A percentile compares a stretch with the other conserved stretches of the same genome.
Evolutionary conservation across 2,888 invertebrate species (phyloP).

Genomic region (Cepaea hortensis): DNA sequence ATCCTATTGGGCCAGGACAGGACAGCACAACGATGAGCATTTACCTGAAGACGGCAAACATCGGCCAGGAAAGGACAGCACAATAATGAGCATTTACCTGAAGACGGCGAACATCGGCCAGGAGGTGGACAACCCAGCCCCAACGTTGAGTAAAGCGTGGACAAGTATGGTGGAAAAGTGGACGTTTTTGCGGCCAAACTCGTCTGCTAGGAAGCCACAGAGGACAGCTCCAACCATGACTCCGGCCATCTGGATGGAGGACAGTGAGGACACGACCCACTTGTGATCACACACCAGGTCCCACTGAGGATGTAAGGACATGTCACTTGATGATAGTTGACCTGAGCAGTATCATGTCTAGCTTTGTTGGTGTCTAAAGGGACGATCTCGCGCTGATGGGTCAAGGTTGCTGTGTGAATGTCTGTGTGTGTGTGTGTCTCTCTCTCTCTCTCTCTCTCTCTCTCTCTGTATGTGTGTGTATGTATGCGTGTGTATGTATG

Average conservation of each 20-base stretch:
- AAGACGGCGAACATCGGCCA: constrained; percentile 68
- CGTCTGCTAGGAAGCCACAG: constrained; percentile 71
- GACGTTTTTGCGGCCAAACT: constrained; percentile 67
- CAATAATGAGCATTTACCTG: background rate
- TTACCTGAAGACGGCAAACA: constrained; percentile 58
- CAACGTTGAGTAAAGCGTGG: constrained; percentile 56
- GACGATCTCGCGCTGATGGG: background rate
- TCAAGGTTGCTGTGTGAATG: background rate
- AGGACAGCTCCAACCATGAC: constrained; percentile 68
- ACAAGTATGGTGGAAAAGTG: constrained; percentile 64
- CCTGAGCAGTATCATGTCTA: background rate
- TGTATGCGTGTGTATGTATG: background rate
- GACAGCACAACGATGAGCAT: no score
- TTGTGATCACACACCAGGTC: constrained; percentile 66
- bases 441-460: no score
- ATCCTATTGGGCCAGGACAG: no score
- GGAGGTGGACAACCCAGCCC: constrained; percentile 65
- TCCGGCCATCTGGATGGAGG: constrained; percentile 72
- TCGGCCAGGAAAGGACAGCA: background rate
- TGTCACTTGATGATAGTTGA: background rate
- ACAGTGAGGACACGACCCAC: constrained; percentile 62
- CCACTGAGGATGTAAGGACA: constrained; percentile 60
- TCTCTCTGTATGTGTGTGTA: background rate
- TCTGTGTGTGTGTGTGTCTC: background rate
- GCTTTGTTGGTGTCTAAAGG: no score